Base-by-base conservation (phyloP, 2,113 vertebrate genomes). In the Barbus barbus region DNA sequence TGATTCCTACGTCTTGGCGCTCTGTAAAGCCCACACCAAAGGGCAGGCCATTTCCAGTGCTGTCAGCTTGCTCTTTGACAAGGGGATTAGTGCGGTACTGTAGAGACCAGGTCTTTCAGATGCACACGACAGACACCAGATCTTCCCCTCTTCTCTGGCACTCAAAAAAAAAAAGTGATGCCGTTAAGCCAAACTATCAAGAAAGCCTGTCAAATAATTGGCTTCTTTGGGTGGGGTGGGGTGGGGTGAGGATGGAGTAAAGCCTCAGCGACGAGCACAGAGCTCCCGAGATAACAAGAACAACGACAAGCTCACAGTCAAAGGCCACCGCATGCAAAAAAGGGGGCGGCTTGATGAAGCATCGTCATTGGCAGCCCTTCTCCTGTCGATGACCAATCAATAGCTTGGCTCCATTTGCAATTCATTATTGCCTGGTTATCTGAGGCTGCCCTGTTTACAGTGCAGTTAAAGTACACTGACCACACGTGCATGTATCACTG, bases 371-470 rank as follows among this genome's bases (percentile, higher is more conserved):
- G 90, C 91, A 90, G 87, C 88, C 91, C 76, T 28, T 14, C 69
- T 53, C 4, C 91, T 93, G 94, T 93, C 94, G 94, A 95, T 93
- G 90, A 78, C 83, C 3, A 93, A 94, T 97, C 95, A 82, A 96
- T 96, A 95, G 89, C 87, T 60, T 36, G 83, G 86, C 91, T 84
- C 90, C 93, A 95, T 96, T 94, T 94, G 94, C 96, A 95, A 96
- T 95, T 96, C 94, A 91, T 96, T 94, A 93, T 95, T 91, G 81
- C 93, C 93, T 91, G 91, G 91, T 97, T 94, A 93, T 95, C 92
- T 88, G 92, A 90, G 83, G 90, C 85, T 89, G 91, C 89, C 90
- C 90, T 92, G 92, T 94, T 94, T 95, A 94, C 92, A 93, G 93
- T 93, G 82, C 51, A 87, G 84, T 92, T 93, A 93, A 93, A 85